Evolutionary conservation across 2,113 vertebrate genomes (phyloP).

Genomic region (Falcunculus frontatus): DNA sequence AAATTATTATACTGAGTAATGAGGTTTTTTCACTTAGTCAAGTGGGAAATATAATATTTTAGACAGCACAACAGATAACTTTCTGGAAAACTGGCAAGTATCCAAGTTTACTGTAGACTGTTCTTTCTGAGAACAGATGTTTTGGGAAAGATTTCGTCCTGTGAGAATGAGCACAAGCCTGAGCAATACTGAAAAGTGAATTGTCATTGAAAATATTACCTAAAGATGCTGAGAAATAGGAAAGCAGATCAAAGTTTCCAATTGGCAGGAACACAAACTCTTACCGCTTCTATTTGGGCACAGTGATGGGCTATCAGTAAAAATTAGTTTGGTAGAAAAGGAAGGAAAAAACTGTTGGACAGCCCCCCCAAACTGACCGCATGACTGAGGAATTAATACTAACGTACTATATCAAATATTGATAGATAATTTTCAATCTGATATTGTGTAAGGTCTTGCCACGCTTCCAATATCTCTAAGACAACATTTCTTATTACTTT

Average conservation of each 20-base stretch:
- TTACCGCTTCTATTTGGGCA: background rate
- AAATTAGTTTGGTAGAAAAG: background rate
- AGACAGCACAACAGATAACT: background rate
- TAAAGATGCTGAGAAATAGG: background rate
- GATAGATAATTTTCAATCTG: background rate
- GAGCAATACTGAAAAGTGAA: background rate
- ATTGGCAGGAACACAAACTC: background rate
- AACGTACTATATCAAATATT: background rate
- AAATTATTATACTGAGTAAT: conserved; percentile 30
- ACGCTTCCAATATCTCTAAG: background rate
- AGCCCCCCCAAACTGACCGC: fast-evolving
- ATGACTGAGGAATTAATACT: background rate
- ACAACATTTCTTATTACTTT: background rate
- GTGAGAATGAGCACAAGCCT: background rate
- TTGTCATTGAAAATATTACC: background rate
- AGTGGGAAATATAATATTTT: conserved; percentile 10
- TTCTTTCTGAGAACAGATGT: background rate
- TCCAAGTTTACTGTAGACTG: background rate
- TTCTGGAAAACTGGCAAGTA: background rate
- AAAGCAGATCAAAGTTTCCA: background rate
- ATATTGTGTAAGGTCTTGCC: background rate
- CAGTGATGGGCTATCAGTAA: background rate
- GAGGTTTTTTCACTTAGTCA: background rate
- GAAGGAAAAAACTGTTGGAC: background rate
- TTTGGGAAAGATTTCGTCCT: background rate